Percentiles rank a stretch among this genome's conserved stretches.
Evolutionary conservation across 2,113 vertebrate genomes (phyloP).

Genomic region (Petrocephalus zakoni): DNA sequence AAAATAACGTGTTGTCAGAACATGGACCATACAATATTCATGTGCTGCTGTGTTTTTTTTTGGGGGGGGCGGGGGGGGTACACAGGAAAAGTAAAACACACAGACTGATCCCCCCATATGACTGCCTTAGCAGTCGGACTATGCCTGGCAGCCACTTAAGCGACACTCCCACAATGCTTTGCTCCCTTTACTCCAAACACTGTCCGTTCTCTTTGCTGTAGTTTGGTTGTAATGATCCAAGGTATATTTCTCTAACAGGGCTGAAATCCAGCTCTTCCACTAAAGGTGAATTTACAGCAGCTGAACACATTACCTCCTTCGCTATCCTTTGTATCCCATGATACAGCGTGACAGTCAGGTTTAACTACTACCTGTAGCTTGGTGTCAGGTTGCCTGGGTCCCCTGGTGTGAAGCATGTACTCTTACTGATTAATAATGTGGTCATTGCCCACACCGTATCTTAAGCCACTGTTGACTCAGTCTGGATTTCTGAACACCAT

Average conservation of each 20-base stretch:
- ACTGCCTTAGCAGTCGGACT: background rate
- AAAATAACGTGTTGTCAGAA: background rate
- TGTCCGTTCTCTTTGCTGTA: background rate
- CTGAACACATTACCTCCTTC: background rate
- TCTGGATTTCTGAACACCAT: background rate
- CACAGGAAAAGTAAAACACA: background rate
- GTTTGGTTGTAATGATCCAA: background rate
- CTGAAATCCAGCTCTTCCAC: background rate
- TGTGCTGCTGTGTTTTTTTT: background rate
- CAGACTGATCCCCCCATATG: background rate
- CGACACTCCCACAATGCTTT: background rate
- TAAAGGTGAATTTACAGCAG: background rate
- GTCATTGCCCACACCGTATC: background rate
- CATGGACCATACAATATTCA: background rate
- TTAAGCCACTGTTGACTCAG: background rate
- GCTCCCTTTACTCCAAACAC: background rate
- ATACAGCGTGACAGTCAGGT: background rate
- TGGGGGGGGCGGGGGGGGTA: too few relatives aligned
- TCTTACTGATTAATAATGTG: background rate
- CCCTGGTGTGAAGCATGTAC: background rate
- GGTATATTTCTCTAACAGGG: background rate
- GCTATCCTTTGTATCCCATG: background rate
- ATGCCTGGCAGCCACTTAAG: background rate
- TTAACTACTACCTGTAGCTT: background rate
- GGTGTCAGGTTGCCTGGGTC: background rate